phyloP scores from a whole-genome alignment of 2,113 vertebrate species.

The Rhagologus leucostigma region DNA sequence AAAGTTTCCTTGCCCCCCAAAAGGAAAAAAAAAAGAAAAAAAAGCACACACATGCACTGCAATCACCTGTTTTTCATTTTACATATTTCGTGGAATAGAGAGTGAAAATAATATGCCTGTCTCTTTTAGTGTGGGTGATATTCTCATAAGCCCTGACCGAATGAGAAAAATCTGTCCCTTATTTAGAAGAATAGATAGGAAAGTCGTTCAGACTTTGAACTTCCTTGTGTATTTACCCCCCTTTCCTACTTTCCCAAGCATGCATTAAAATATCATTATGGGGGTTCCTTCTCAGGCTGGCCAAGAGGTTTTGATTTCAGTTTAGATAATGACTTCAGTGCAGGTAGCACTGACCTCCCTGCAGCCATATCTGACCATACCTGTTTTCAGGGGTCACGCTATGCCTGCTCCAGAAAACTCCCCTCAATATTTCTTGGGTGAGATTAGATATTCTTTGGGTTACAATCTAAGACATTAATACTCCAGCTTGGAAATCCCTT shows the following conservation, averaged over 20 bases:
- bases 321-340: neutral
- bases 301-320: neutral
- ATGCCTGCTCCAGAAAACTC: neutral
- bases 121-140: conserved; percentile 57
- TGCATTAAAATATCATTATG: neutral
- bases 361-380: neutral
- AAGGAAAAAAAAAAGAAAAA: neutral
- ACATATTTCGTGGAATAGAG: conserved; percentile 35
- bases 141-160: conserved; percentile 65
- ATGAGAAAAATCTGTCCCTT: conserved; percentile 27
- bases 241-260: neutral
- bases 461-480: neutral
- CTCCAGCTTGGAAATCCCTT: neutral
- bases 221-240: neutral
- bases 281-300: neutral
- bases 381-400: neutral
- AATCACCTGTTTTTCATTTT: conserved; percentile 79
- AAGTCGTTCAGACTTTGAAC: conserved; percentile 7
- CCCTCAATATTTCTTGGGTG: neutral
- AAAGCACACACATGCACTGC: neutral
- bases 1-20: conserved; percentile 64
- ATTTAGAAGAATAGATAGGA: conserved; percentile 29
- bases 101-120: conserved; percentile 41
- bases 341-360: neutral
- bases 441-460: neutral